A percentile compares a stretch with the other conserved stretches of the same genome.
Conservation (phyloP, 1,140 invertebrate species). For the Drosophila baimaii region DNA sequence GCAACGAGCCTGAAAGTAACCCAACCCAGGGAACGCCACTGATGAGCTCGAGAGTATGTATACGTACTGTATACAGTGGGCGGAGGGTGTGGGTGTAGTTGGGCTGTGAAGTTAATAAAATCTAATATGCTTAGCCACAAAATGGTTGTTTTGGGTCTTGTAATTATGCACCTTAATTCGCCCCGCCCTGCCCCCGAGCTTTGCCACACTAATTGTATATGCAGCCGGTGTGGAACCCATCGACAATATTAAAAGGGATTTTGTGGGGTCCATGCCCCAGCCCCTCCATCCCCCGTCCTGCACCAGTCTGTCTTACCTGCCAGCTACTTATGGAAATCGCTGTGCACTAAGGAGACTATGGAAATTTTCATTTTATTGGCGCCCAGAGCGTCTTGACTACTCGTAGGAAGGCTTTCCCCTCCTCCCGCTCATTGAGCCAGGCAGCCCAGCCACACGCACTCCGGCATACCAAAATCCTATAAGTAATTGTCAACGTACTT, state of each 20-base stretch:
- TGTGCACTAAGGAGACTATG: constrained; percentile 62
- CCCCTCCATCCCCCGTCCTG: not conserved
- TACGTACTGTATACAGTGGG: too few relatives aligned
- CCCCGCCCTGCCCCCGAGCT: constrained; percentile 11
- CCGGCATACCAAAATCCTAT: constrained; percentile 76
- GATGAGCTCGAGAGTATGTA: not conserved
- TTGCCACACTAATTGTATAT: constrained; percentile 69
- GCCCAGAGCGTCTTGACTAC: constrained; percentile 67
- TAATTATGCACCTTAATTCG: constrained; percentile 80
- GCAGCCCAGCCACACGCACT: constrained; percentile 23
- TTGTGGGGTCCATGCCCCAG: constrained; percentile 22
- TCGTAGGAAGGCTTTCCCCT: constrained; percentile 17
- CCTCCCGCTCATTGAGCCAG: constrained; percentile 13
- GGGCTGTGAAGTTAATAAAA: constrained; percentile 71
- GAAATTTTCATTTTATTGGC: constrained; percentile 82
- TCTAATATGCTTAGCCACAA: constrained; percentile 80
- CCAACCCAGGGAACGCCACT: not conserved
- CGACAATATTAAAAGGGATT: constrained; percentile 44
- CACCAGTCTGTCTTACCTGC: constrained; percentile 26
- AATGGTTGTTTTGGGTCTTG: constrained; percentile 77
- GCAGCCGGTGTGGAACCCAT: constrained; percentile 58
- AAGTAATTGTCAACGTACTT: constrained; percentile 80
- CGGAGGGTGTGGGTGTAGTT: constrained; percentile 12
- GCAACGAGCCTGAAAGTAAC: constrained; percentile 29
- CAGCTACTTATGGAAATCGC: constrained; percentile 72